These are phyloP conservation scores for Calliphora vomitoria DNA, from an alignment of 2,888 invertebrate species.

Conservation along the genomic window DNA sequence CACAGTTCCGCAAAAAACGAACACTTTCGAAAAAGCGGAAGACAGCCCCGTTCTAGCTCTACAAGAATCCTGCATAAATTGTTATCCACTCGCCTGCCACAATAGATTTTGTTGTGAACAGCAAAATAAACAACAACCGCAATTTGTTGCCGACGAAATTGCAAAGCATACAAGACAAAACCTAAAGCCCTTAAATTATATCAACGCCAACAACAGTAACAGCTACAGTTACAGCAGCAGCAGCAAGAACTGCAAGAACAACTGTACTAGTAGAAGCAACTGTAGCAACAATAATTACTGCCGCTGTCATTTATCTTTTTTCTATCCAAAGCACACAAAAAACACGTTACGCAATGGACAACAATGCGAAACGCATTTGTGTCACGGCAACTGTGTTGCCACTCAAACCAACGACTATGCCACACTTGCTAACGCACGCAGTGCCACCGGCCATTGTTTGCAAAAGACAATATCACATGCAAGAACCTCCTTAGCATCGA, in stretches of 20 bases:
- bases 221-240: constrained; percentile 18
- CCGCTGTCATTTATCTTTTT: constrained; percentile 58
- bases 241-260: constrained; percentile 40
- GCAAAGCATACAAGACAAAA: constrained; percentile 32
- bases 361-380: constrained; percentile 38
- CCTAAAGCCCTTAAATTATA: constrained; percentile 50
- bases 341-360: constrained; percentile 70
- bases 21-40: constrained; percentile 73
- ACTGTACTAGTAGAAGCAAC: constrained; percentile 71
- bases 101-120: constrained; percentile 62
- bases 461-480: constrained; percentile 63
- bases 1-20: constrained; percentile 3
- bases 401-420: constrained; percentile 36
- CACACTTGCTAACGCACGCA: constrained; percentile 27
- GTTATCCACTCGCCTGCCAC: constrained; percentile 64
- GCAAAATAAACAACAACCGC: constrained; percentile 42
- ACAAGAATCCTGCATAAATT: constrained; percentile 73
- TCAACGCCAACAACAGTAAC: constrained; percentile 52
- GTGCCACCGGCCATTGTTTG: constrained; percentile 38
- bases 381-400: constrained; percentile 40
- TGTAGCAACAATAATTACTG: constrained; percentile 67
- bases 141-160: constrained; percentile 41
- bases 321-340: constrained; percentile 63
- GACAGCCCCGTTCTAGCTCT: constrained; percentile 48
- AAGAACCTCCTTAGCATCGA: constrained; percentile 67